phyloP scores from a whole-genome alignment of 2,113 vertebrate species.

The Dolichotis patagonum region DNA sequence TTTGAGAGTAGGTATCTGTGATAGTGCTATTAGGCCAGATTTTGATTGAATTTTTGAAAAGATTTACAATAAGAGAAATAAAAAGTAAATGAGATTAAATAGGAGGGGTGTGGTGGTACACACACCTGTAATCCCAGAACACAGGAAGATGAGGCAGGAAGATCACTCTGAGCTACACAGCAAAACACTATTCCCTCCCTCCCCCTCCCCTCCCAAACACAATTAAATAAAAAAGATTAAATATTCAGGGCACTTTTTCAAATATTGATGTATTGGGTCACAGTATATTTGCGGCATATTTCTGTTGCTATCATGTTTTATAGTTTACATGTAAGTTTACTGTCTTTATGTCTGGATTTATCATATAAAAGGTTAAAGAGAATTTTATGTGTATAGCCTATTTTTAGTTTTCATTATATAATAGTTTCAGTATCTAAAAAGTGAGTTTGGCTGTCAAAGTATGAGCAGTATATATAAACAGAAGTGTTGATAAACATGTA shows the following conservation, averaged over 20 bases:
- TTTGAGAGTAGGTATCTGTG: not conserved
- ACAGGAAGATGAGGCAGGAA: not conserved
- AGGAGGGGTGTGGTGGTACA: not conserved
- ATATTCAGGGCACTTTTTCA: not conserved
- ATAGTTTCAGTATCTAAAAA: constrained; percentile 40
- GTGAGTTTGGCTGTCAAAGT: not conserved
- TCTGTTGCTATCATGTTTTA: not conserved
- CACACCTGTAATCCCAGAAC: not conserved
- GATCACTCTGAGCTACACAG: not conserved
- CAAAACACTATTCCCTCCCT: not conserved
- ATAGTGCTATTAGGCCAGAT: not conserved
- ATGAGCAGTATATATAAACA: not conserved
- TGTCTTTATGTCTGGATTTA: constrained; percentile 13
- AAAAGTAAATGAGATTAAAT: constrained; percentile 6
- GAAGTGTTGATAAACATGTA: not conserved
- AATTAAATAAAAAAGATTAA: not conserved
- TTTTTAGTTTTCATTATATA: not conserved
- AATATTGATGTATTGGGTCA: not conserved
- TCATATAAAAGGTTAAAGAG: not conserved
- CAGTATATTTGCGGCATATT: not conserved
- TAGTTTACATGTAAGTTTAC: not conserved
- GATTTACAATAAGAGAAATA: constrained; percentile 12
- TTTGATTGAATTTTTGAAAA: not conserved
- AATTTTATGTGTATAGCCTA: not conserved
- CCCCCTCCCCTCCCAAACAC: too few species aligned